Evolutionary conservation across 53 echinoderm and acorn worm genomes (phyloP).

Genomic region (Hippasteria phrygiana): DNA sequence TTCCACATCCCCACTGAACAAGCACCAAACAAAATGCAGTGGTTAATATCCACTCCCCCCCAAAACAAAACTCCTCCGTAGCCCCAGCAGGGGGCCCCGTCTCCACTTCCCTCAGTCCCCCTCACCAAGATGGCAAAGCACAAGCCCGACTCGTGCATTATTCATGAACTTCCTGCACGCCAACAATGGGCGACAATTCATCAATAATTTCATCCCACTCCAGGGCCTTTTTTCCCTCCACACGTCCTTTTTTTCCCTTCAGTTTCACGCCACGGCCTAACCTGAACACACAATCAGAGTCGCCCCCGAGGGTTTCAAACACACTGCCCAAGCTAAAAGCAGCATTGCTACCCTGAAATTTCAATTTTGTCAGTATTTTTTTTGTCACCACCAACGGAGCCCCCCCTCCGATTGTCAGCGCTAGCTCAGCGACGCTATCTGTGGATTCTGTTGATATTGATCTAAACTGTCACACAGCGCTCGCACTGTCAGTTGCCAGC

Average conservation of each 20-base stretch:
- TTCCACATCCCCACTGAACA: too few relatives aligned
- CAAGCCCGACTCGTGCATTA: slow-evolving; percentile 55
- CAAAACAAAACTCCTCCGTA: neutral
- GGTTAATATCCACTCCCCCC: neutral
- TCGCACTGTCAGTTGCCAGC: slow-evolving; percentile 54
- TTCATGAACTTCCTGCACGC: slow-evolving; percentile 47
- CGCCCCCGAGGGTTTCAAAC: slow-evolving; percentile 38
- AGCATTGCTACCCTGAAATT: slow-evolving; percentile 41
- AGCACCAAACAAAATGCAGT: neutral
- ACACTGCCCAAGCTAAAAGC: slow-evolving; percentile 57
- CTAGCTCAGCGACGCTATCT: slow-evolving; percentile 63
- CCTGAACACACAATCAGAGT: slow-evolving; percentile 67
- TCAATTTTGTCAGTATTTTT: slow-evolving; percentile 60
- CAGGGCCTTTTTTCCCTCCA: slow-evolving; percentile 31
- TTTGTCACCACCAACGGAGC: slow-evolving; percentile 30
- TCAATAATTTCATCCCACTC: slow-evolving; percentile 35
- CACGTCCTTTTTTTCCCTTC: neutral
- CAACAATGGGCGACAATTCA: slow-evolving; percentile 53
- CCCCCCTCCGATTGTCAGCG: slow-evolving; percentile 46
- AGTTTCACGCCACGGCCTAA: slow-evolving; percentile 56
- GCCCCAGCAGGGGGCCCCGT: neutral
- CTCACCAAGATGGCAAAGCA: neutral
- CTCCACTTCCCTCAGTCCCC: neutral
- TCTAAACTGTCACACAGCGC: slow-evolving; percentile 70
- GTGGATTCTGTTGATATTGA: slow-evolving; percentile 60